Base-by-base conservation (phyloP, 2,113 vertebrate genomes). In the Colossoma macropomum region DNA sequence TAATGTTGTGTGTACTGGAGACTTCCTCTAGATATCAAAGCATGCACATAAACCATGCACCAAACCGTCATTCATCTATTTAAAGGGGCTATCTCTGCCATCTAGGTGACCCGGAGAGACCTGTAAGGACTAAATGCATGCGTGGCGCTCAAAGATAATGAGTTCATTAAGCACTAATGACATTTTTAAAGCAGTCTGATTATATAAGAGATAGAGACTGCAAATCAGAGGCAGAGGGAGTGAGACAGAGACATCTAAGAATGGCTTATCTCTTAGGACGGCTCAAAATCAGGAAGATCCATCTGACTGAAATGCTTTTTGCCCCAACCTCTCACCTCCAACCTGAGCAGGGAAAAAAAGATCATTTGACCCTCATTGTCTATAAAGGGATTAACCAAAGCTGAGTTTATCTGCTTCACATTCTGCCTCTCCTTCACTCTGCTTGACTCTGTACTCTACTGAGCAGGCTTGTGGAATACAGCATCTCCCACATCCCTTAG, bases 181-280 rank as follows among this genome's bases (percentile, higher is more conserved):
- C 69, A 86, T 85, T 89, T 91, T 90, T 87, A 90, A 89, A 79
- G 63, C 60, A 62, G 69, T 48, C 68, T 86, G 86, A 89, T 87
- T 73, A 80, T 81, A 84, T 48, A 69, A 77, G 75, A 79, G 54
- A 70, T 27, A 63, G 17, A 16, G 25, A 54, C 15, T 0, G 1
- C 41, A 45, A 45, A 45, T 45, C 41, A 45, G 41, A 45, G 41
- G 10, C 9, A 23, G 30, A 71, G 1, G 48, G 45, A 72, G 25
- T 5, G 32, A 62, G 56, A n/a, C n/a, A 30, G 16, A 59, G 30
- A 60, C 21, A 41, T 28, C 11, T n/a, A 13, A 75, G 30, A 4
- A 17, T 45, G 34, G 8, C 9, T 65, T 50, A 62, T 77, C 60
- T 27, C 34, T 63, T 28, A n/a, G 62, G 60, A 28, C 10, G 75